These are phyloP conservation scores for Notothenia rossii DNA, from an alignment of 2,113 vertebrate species.

Conservation along the genomic window DNA sequence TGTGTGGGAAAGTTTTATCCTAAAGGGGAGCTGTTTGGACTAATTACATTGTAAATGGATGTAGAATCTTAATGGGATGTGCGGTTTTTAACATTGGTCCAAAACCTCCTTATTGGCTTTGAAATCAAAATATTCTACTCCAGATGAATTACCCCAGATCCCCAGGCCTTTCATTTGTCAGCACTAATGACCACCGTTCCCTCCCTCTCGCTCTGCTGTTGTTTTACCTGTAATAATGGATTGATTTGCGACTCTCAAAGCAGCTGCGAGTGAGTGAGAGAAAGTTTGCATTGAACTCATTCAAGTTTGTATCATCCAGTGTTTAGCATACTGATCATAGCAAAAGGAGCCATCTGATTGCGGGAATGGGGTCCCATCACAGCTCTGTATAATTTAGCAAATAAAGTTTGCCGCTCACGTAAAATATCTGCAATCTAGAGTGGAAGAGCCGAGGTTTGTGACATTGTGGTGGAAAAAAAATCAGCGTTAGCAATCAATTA, in stretches of 20 bases:
- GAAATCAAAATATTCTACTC: conserved; percentile 52
- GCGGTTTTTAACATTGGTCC: conserved; percentile 16
- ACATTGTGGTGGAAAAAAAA: neutral
- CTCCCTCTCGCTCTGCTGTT: conserved; percentile 72
- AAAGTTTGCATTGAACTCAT: conserved; percentile 84
- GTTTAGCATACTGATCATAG: conserved; percentile 80
- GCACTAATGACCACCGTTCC: conserved; percentile 75
- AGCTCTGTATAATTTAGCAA: conserved; percentile 78
- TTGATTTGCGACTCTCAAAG: conserved; percentile 77
- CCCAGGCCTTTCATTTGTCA: conserved; percentile 72
- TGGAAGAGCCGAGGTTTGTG: conserved; percentile 40
- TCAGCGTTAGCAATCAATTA: neutral
- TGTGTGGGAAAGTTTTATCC: neutral
- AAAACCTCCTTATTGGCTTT: conserved; percentile 29
- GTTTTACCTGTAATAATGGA: conserved; percentile 79
- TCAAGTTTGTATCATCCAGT: conserved; percentile 83
- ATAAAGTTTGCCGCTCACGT: conserved; percentile 77
- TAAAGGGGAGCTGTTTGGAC: conserved; percentile 2
- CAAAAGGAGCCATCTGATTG: conserved; percentile 84
- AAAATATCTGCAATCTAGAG: conserved; percentile 63
- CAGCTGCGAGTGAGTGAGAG: conserved; percentile 61
- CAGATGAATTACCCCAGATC: conserved; percentile 64
- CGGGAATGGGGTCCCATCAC: conserved; percentile 72
- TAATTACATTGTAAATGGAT: conserved; percentile 24
- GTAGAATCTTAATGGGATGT: conserved; percentile 10